Conservation (phyloP, 2,113 vertebrate species). For the Gymnobelideus leadbeateri region DNA sequence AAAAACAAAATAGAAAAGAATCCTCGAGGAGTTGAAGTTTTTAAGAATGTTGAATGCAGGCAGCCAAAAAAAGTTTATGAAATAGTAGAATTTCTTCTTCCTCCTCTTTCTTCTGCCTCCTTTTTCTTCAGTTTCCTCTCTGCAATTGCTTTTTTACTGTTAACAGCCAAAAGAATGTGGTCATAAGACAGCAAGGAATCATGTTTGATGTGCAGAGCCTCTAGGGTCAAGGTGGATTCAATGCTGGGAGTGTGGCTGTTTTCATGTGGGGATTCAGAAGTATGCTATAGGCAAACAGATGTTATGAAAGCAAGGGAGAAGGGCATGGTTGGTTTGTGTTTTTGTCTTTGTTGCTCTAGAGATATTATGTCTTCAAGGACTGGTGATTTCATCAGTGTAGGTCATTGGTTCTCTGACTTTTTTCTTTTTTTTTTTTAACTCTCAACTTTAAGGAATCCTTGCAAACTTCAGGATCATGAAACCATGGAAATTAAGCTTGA, state of each 20-base stretch:
- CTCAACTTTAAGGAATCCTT: not conserved
- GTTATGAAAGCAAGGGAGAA: conserved; percentile 9
- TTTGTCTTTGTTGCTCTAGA: not conserved
- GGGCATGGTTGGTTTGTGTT: not conserved
- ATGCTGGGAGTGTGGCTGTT: conserved; percentile 12
- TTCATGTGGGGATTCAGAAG: conserved; percentile 11
- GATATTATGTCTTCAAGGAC: not conserved
- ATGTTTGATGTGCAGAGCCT: conserved; percentile 42
- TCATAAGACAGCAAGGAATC: conserved; percentile 63
- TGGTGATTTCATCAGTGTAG: not conserved
- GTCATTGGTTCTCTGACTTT: not conserved
- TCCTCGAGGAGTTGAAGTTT: conserved; percentile 27
- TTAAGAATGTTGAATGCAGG: conserved; percentile 31
- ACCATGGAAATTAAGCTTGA: not conserved
- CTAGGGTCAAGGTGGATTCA: conserved; percentile 20
- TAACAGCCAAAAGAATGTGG: conserved; percentile 63
- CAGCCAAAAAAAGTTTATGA: conserved; percentile 10
- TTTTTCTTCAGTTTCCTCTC: conserved; percentile 24
- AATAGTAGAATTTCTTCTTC: conserved; percentile 4
- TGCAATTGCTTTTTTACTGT: conserved; percentile 66
- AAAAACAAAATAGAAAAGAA: conserved; percentile 24
- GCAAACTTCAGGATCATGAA: not conserved
- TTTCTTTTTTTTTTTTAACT: not conserved
- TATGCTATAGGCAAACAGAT: conserved; percentile 35
- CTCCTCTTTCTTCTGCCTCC: not conserved